phyloP scores from a whole-genome alignment of 1,140 invertebrate species.

The Teleogryllus occipitalis region DNA sequence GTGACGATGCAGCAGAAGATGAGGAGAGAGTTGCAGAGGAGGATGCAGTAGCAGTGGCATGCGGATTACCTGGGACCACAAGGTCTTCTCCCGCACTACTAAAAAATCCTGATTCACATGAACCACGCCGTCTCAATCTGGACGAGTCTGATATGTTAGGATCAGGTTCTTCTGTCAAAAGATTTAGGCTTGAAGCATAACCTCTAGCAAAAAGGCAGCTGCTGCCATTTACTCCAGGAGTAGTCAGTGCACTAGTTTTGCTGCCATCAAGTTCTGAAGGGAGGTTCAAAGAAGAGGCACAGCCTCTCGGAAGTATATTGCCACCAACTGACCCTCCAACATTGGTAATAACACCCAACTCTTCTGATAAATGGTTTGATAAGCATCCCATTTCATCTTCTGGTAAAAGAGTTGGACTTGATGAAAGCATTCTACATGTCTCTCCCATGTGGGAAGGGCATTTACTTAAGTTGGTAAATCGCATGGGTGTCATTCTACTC shows the following conservation, averaged over 20 bases:
- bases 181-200: constrained; percentile 21
- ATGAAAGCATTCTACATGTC: background rate
- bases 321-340: background rate
- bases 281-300: background rate
- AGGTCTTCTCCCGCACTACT: constrained; percentile 68
- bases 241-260: background rate
- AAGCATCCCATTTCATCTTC: background rate
- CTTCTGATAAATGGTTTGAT: background rate
- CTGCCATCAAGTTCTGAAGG: background rate
- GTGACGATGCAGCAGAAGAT: constrained; percentile 48
- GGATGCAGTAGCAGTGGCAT: constrained; percentile 22
- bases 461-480: background rate
- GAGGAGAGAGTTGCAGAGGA: constrained; percentile 42
- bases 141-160: constrained; percentile 6
- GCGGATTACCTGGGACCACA: constrained; percentile 24
- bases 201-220: constrained; percentile 11
- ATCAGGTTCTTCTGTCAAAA: constrained; percentile 7
- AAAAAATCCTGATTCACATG: constrained; percentile 82
- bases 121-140: constrained; percentile 56
- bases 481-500: background rate
- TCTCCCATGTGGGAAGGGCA: background rate
- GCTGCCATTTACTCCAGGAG: background rate
- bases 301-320: background rate
- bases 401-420: background rate
- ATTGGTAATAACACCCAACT: background rate